Conservation (phyloP, 2,888 invertebrate genomes). For the Malacosoma neustria region DNA sequence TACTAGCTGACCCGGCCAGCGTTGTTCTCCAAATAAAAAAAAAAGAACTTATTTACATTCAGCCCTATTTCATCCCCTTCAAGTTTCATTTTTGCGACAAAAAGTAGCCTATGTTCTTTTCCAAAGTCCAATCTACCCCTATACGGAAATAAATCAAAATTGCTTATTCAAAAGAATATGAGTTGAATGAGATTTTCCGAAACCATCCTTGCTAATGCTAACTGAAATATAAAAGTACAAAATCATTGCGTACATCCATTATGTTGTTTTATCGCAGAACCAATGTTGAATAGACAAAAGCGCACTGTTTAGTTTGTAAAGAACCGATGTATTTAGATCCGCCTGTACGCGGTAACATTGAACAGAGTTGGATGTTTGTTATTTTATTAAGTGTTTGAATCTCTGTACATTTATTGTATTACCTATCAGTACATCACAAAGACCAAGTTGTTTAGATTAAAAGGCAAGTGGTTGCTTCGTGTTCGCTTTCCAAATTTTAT, state of each 20-base stretch:
- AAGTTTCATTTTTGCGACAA: too few species aligned
- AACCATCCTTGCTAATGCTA: neutral
- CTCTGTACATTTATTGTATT: conserved; percentile 60
- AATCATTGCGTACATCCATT: conserved; percentile 16
- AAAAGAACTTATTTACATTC: too few species aligned
- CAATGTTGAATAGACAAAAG: conserved; percentile 59
- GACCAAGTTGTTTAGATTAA: conserved; percentile 39
- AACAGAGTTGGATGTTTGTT: conserved; percentile 56
- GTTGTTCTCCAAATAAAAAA: too few species aligned
- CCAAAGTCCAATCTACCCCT: too few species aligned
- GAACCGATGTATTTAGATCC: conserved; percentile 46
- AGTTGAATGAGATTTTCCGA: too few species aligned
- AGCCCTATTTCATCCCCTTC: too few species aligned
- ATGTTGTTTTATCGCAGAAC: conserved; percentile 28
- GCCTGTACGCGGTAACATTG: conserved; percentile 37
- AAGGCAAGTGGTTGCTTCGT: conserved; percentile 31
- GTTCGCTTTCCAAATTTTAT: conserved; percentile 24
- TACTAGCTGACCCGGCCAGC: too few species aligned
- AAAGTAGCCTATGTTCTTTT: too few species aligned
- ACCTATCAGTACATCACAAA: conserved; percentile 48
- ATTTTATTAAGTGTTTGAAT: conserved; percentile 57
- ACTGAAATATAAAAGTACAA: conserved; percentile 1
- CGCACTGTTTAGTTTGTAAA: conserved; percentile 48
- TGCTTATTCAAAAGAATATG: too few species aligned
- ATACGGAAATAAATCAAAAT: too few species aligned